These are phyloP conservation scores for human (Homo sapiens) DNA, from an alignment of 2,113 vertebrate genomes.

Conservation along the genomic window DNA sequence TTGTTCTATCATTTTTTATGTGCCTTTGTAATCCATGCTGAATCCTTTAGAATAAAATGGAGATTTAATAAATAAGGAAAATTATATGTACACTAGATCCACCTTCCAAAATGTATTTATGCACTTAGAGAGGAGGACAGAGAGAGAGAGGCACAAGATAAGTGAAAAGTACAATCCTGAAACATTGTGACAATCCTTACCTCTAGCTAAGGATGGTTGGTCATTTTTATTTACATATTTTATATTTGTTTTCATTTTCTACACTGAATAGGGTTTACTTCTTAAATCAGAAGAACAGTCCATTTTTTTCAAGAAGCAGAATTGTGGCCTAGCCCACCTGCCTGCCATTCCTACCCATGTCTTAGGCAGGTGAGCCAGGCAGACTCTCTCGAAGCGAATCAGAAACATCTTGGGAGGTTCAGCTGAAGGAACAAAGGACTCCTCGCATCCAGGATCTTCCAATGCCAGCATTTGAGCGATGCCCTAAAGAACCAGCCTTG, in stretches of 20 bases:
- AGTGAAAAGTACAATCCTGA: not conserved
- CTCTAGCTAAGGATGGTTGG: not conserved
- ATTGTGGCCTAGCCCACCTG: not conserved
- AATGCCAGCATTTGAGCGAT: rapidly evolving
- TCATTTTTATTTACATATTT: not conserved
- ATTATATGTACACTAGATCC: not conserved
- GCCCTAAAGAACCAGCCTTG: too few relatives aligned
- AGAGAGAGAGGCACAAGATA: not conserved
- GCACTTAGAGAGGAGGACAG: not conserved
- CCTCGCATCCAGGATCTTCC: rapidly evolving
- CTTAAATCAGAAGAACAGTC: not conserved
- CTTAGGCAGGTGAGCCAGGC: not conserved
- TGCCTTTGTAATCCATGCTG: not conserved
- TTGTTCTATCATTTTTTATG: not conserved
- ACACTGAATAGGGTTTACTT: not conserved
- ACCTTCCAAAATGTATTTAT: not conserved
- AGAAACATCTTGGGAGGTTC: not conserved
- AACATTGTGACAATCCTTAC: not conserved
- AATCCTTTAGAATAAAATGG: constrained; percentile 21
- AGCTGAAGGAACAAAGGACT: not conserved
- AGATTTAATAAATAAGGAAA: not conserved
- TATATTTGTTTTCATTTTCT: not conserved
- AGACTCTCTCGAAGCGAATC: not conserved
- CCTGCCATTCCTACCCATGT: not conserved
- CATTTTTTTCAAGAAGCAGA: not conserved